Conservation (phyloP, 1,140 invertebrate genomes). For the Drosophila triauraria region DNA sequence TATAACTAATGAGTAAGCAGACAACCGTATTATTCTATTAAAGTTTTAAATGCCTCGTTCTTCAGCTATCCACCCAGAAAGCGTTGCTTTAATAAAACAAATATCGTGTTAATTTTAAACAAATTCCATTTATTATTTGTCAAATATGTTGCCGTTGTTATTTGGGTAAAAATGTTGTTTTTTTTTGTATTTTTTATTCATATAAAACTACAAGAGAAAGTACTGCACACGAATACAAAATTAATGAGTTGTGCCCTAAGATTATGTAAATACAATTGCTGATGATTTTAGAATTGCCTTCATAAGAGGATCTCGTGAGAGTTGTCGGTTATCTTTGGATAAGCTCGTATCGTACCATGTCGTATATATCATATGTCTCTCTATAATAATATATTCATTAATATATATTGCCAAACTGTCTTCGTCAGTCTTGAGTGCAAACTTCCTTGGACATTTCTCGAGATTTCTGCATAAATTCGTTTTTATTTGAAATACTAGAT, state of each 20-base stretch:
- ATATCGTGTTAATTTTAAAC: constrained; percentile 26
- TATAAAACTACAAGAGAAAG: constrained; percentile 54
- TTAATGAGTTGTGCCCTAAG: constrained; percentile 53
- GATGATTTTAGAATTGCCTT: constrained; percentile 51
- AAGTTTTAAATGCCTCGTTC: too few species aligned
- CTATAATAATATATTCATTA: constrained; percentile 8
- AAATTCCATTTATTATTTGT: constrained; percentile 48
- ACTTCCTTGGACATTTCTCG: constrained; percentile 40
- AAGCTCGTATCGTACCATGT: constrained; percentile 50
- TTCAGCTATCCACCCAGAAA: background rate
- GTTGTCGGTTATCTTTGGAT: constrained; percentile 70
- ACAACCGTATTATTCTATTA: too few species aligned
- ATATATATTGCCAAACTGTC: constrained; percentile 44
- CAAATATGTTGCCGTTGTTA: constrained; percentile 49
- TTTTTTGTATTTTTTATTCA: constrained; percentile 25
- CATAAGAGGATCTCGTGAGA: constrained; percentile 39
- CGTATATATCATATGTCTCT: constrained; percentile 30
- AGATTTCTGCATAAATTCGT: constrained; percentile 30
- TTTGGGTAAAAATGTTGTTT: constrained; percentile 49
- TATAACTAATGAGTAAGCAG: too few species aligned
- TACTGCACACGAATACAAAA: constrained; percentile 55
- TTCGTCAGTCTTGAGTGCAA: constrained; percentile 66
- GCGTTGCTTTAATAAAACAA: background rate
- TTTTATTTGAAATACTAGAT: constrained; percentile 57
- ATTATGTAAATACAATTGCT: constrained; percentile 54